phyloP scores from a whole-genome alignment of 2,113 vertebrate genomes.

The Apodemus speciosus region DNA sequence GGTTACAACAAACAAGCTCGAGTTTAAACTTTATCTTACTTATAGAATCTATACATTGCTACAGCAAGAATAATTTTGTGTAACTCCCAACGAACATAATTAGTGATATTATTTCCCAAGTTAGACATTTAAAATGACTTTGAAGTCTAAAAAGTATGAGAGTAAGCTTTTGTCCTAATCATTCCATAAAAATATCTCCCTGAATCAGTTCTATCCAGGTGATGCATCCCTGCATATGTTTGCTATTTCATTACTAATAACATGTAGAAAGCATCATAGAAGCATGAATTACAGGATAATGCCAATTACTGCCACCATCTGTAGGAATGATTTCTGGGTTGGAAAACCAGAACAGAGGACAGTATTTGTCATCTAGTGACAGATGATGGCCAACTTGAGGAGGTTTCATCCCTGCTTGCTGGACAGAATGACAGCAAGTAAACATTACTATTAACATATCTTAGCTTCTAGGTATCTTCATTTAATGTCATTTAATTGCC shows the following conservation, averaged over 20 bases:
- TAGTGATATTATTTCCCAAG: background rate
- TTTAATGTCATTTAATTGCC: background rate
- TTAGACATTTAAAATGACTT: background rate
- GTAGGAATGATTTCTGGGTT: background rate
- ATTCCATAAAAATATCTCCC: background rate
- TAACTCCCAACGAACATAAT: too few species aligned
- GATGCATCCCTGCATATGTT: background rate
- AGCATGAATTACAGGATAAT: background rate
- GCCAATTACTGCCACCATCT: background rate
- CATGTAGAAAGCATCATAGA: background rate
- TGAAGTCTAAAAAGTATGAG: background rate
- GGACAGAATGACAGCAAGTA: background rate
- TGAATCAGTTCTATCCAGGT: background rate
- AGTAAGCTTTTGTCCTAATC: background rate
- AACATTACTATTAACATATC: background rate
- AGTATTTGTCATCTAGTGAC: background rate
- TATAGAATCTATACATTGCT: background rate
- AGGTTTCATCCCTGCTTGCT: background rate
- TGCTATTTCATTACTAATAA: background rate
- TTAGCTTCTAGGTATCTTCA: background rate
- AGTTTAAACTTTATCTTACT: background rate
- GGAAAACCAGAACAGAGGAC: background rate
- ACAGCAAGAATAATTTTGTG: background rate
- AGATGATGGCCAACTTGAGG: background rate
- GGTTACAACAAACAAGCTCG: background rate